Evolutionary conservation across 2,888 invertebrate genomes (phyloP), one percentile per base, ranked within the genome.

Genomic region (Apantesis nais): DNA sequence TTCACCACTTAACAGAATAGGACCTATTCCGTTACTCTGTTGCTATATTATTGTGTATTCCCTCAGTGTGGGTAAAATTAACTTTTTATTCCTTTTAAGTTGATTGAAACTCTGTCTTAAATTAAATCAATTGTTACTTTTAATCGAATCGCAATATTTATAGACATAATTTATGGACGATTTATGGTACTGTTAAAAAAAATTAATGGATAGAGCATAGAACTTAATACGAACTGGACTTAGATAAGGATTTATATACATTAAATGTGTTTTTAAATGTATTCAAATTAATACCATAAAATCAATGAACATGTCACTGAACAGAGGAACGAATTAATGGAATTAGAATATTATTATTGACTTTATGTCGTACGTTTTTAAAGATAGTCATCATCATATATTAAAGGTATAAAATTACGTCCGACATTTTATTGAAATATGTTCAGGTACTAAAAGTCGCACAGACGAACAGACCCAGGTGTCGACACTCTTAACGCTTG

Each of bases 261-360:
- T 55, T 25, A n/a, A 52, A 52, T 25, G n/a, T n/a, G 2, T 55
- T 25, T 14, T 29, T 66, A 19, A 37, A n/a, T 37, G 39, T 66
- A 66, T 66, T 58, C 58, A 55, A 66, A 58, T 58, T 29, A 39
- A 4, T 58, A n/a, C 58, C 29, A 69, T 61, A 65, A 68, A 65
- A 65, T 37, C 14, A 14, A 44, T 37, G 58, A 37, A 48, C 44
- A 39, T 22, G 39, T 66, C 61, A 70, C 65, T 66, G 37, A 72
- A 55, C 2, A 52, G 48, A 63, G 44, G 44, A 62, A 41, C 16
- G 65, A 55, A 66, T 65, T 65, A 52, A 71, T 62, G 34, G 34
- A 44, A 68, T 62, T 41, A 34, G 64, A 60, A 64, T 61, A 60
- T 67, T 71, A 22, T 39, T 31, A 55, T 66, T 62, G 62, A 37